Conservation (phyloP, 1,140 invertebrate species). For the Temnothorax nylanderi region DNA sequence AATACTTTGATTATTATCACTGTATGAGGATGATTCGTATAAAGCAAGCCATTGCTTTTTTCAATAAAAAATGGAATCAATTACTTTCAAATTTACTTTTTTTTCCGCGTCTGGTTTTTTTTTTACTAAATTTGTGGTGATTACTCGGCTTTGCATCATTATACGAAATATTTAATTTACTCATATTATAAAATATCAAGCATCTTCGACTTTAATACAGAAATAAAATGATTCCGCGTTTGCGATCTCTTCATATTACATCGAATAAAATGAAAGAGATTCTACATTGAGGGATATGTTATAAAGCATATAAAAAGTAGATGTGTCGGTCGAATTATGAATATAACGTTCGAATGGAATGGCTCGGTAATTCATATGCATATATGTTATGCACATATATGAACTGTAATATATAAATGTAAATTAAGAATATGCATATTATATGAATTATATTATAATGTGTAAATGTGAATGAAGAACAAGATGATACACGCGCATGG, state of each 20-base stretch:
- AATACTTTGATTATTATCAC: conserved; percentile 75
- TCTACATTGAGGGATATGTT: neutral
- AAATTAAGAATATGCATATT: conserved; percentile 11
- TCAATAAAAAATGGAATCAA: conserved; percentile 60
- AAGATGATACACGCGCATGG: conserved; percentile 41
- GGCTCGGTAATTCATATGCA: conserved; percentile 28
- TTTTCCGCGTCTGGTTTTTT: conserved; percentile 5
- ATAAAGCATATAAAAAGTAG: conserved; percentile 46
- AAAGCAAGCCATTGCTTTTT: conserved; percentile 61
- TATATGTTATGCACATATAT: neutral
- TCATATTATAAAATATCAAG: conserved; percentile 65
- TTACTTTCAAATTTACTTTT: conserved; percentile 39
- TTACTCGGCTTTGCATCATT: conserved; percentile 42
- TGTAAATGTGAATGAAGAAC: conserved; percentile 29
- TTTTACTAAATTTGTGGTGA: conserved; percentile 54
- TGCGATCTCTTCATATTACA: conserved; percentile 44
- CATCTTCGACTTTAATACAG: conserved; percentile 62
- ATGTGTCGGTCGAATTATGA: conserved; percentile 32
- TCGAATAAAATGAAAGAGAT: conserved; percentile 41
- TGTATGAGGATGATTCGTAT: conserved; percentile 59
- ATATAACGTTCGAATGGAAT: conserved; percentile 62
- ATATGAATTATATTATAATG: conserved; percentile 4
- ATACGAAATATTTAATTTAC: conserved; percentile 67
- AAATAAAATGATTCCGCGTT: conserved; percentile 63
- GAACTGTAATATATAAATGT: neutral